Evolutionary conservation across 1,140 invertebrate species (phyloP).

Genomic region (Drosophila eugracilis): DNA sequence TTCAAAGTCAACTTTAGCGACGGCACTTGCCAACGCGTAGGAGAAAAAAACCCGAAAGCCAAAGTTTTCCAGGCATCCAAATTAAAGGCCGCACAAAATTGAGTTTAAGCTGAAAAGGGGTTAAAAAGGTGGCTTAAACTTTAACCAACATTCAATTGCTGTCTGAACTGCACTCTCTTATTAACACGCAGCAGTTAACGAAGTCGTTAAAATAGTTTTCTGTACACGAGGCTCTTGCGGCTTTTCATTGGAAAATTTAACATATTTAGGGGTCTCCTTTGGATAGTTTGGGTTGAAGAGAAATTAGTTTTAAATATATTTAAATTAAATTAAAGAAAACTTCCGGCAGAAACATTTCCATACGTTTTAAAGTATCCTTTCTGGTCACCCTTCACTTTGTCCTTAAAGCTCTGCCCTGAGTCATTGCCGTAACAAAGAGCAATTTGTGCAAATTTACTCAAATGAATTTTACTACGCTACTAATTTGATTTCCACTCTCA

Average conservation of each 20-base stretch:
- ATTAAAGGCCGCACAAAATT: conserved; percentile 40
- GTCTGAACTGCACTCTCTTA: conserved; percentile 6
- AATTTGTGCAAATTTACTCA: conserved; percentile 59
- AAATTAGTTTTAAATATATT: no score
- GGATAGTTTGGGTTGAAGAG: not conserved
- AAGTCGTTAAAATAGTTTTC: conserved; percentile 11
- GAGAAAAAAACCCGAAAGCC: conserved; percentile 18
- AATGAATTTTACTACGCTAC: conserved; percentile 64
- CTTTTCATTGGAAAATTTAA: not conserved
- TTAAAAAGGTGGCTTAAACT: conserved; percentile 14
- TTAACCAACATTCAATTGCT: not conserved
- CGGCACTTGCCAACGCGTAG: conserved; percentile 49
- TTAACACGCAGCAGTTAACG: conserved; percentile 4
- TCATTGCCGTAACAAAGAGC: conserved; percentile 38
- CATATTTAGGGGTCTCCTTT: not conserved
- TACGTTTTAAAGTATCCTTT: not conserved
- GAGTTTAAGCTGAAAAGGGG: conserved; percentile 19
- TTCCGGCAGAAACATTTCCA: not conserved
- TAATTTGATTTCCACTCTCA: conserved; percentile 68
- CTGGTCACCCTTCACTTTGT: not conserved
- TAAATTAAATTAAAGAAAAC: not conserved
- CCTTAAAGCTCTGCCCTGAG: conserved; percentile 8
- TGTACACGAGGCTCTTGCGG: no score
- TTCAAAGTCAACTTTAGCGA: conserved; percentile 80
- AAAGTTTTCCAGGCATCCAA: conserved; percentile 35